Evolutionary conservation across 2,797 vertebrate genomes (phyloP), one percentile per base, ranked within the genome.

Genomic region (Xerus rutilus): DNA sequence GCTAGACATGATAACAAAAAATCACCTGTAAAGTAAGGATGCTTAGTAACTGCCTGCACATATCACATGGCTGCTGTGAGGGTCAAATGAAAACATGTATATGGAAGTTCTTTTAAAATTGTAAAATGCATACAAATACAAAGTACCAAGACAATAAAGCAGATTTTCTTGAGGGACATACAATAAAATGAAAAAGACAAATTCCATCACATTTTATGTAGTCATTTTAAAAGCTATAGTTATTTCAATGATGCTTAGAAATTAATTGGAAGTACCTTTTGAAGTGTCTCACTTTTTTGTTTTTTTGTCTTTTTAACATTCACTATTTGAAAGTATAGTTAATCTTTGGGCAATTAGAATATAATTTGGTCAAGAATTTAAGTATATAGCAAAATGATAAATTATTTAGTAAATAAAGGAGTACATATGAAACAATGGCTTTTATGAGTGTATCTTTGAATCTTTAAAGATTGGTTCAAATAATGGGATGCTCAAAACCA

Each of bases 401-500:
- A 39, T 67, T 69, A 59, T 49, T 91, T 59, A 69, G 39, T 62
- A 69, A 18, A 28, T 49, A 79, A 84, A 92, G 65, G 5, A 9
- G 2, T 64, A 69, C 54, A 52, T 89, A 1, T 70, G 78, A 95
- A 94, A 88, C 64, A 92, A 65, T 84, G n/a, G 76, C 39, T 93
- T 95, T 65, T 92, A 9, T 85, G 49, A 82, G 13, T 86, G 32
- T 73, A 20, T 79, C 25, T 92, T 95, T 17, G 83, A 72, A 20
- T 79, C 25, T 92, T 95, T 17, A 86, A 72, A 94, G 43, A 91
- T 35, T 62, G 1, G 6, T 73, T 18, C 65, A 93, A 81, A 70
- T n/a, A 81, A 65, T 79, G 43, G 21, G 14, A 92, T 54, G 89
- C n/a, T 91, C 21, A 93, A 96, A 97, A 93, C 79, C 57, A 95